Evolutionary conservation across 1,140 invertebrate genomes (phyloP).

Genomic region (Helicoverpa zea): DNA sequence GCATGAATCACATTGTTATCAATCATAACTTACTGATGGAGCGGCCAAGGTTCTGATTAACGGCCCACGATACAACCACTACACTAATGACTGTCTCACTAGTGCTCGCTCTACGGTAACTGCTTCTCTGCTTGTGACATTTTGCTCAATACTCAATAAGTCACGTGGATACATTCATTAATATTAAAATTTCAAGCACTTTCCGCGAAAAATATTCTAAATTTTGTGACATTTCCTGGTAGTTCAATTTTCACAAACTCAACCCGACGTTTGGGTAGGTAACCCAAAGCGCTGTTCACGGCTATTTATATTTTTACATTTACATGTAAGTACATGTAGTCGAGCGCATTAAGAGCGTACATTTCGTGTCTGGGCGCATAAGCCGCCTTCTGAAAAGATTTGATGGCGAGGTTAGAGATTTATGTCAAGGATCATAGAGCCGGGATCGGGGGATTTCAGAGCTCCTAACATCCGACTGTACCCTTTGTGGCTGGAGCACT

Average conservation of each 20-base stretch:
- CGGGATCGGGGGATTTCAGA: conserved; percentile 83
- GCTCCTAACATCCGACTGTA: conserved; percentile 82
- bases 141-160: no score
- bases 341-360: conserved; percentile 81
- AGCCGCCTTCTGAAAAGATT: conserved; percentile 84
- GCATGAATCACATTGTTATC: conserved; percentile 72
- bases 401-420: conserved; percentile 86
- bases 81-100: conserved; percentile 48
- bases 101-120: not conserved
- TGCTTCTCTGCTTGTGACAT: not conserved
- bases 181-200: not conserved
- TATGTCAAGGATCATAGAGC: conserved; percentile 86
- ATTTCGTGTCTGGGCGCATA: conserved; percentile 81
- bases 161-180: not conserved
- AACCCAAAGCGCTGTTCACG: not conserved
- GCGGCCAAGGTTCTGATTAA: conserved; percentile 63
- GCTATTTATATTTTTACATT: conserved; percentile 27
- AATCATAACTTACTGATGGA: conserved; percentile 82
- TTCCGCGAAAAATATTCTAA: not conserved
- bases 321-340: conserved; percentile 58
- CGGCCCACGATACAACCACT: conserved; percentile 46
- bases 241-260: not conserved
- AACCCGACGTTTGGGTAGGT: not conserved
- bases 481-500: conserved; percentile 84
- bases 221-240: not conserved